phyloP scores from a whole-genome alignment of 2,113 vertebrate genomes.

The Nibea albiflora region DNA sequence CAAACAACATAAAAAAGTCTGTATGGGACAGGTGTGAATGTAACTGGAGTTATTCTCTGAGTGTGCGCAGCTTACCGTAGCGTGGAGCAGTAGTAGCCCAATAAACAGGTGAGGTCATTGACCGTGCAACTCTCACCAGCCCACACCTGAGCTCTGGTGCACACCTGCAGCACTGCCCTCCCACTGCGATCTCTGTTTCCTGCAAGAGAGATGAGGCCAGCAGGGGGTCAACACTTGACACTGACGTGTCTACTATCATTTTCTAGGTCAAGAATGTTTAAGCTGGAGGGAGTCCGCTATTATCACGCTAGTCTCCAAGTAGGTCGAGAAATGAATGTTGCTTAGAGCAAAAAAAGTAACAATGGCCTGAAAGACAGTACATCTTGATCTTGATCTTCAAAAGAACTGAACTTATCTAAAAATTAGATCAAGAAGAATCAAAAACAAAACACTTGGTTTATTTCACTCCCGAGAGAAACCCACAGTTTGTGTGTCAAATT shows the following conservation, averaged over 20 bases:
- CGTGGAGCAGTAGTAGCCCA: constrained; percentile 85
- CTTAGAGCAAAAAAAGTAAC: background rate
- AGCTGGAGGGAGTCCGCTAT: background rate
- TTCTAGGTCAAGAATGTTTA: background rate
- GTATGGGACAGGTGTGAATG: background rate
- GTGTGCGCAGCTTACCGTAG: constrained; percentile 79
- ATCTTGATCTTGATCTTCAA: background rate
- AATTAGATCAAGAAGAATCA: background rate
- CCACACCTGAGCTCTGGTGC: constrained; percentile 81
- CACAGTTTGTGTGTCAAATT: no score
- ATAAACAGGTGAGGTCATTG: constrained; percentile 80
- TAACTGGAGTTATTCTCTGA: constrained; percentile 1
- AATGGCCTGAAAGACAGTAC: background rate
- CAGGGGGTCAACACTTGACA: constrained; percentile 22
- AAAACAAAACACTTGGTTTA: no score
- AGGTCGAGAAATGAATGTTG: no score
- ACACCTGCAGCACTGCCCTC: constrained; percentile 86
- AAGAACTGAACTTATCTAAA: background rate
- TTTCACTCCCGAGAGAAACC: no score
- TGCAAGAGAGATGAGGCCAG: constrained; percentile 63
- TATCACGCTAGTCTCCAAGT: background rate
- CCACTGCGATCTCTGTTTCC: constrained; percentile 87
- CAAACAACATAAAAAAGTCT: background rate
- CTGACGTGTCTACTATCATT: background rate
- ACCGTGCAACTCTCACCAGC: constrained; percentile 72